Conservation (phyloP, 2,888 invertebrate species). For the Chymomyza caudatula region DNA sequence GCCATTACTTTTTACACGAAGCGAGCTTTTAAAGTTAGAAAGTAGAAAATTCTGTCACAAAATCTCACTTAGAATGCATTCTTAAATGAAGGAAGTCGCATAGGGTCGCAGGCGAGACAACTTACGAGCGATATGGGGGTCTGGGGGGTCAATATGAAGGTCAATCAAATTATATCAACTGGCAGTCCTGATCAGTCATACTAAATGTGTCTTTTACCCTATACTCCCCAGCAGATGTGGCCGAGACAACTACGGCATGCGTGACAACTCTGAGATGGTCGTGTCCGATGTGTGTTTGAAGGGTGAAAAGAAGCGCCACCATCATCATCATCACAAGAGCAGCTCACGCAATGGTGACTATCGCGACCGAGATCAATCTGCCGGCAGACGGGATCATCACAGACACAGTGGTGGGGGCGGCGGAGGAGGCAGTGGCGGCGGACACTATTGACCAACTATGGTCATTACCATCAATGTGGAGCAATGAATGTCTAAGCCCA, state of each 20-base stretch:
- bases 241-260: slow-evolving; percentile 79
- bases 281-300: slow-evolving; percentile 82
- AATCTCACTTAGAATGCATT: too few relatives aligned
- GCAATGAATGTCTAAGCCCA: slow-evolving; percentile 47
- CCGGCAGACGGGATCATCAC: slow-evolving; percentile 77
- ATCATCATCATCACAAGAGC: slow-evolving; percentile 78
- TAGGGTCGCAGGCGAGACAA: too few relatives aligned
- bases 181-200: too few relatives aligned
- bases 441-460: slow-evolving; percentile 79
- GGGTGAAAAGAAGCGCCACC: slow-evolving; percentile 78
- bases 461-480: slow-evolving; percentile 78
- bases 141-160: too few relatives aligned
- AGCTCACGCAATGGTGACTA: slow-evolving; percentile 77
- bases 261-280: slow-evolving; percentile 88
- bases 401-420: slow-evolving; percentile 74
- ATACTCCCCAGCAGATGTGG: slow-evolving; percentile 66
- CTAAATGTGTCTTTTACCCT: neutral
- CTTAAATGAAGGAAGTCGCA: too few relatives aligned
- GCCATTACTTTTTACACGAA: too few relatives aligned
- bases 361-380: slow-evolving; percentile 76
- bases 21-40: too few relatives aligned
- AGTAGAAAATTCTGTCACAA: too few relatives aligned
- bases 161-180: too few relatives aligned
- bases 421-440: slow-evolving; percentile 63
- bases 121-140: too few relatives aligned